A percentile compares a stretch with the other conserved stretches of the same genome.
phyloP scores from a whole-genome alignment of 2,888 invertebrate genomes.

The Apodemia zela region DNA sequence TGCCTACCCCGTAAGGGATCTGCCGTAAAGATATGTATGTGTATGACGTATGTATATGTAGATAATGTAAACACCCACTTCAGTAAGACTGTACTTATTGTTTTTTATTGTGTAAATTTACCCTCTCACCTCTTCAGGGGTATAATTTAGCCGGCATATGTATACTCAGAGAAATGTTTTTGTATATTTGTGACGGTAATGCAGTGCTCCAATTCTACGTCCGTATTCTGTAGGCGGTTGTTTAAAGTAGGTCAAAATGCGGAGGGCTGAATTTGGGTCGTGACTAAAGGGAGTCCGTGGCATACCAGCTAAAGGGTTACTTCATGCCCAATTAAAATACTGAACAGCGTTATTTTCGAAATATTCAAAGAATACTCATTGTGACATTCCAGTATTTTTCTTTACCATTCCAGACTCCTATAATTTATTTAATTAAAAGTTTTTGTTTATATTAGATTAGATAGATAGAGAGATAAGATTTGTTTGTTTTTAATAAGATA shows the following conservation, averaged over 20 bases:
- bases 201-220: slow-evolving; percentile 71
- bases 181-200: slow-evolving; percentile 46
- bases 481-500: too few relatives aligned
- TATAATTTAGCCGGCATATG: background rate
- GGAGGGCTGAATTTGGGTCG: slow-evolving; percentile 73
- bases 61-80: too few relatives aligned
- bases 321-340: slow-evolving; percentile 26
- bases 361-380: slow-evolving; percentile 12
- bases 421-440: too few relatives aligned
- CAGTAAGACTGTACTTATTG: too few relatives aligned
- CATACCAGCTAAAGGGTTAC: slow-evolving; percentile 33
- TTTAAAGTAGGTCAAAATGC: slow-evolving; percentile 70
- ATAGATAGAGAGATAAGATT: too few relatives aligned
- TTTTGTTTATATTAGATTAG: too few relatives aligned
- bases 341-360: slow-evolving; percentile 22
- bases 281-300: slow-evolving; percentile 52
- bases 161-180: background rate
- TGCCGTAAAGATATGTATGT: too few relatives aligned
- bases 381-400: too few relatives aligned
- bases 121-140: background rate
- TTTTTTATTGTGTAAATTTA: background rate
- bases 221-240: slow-evolving; percentile 65
- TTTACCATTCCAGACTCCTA: too few relatives aligned
- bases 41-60: too few relatives aligned
- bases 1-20: too few relatives aligned